phyloP scores from a whole-genome alignment of 2,888 invertebrate species.

The Anagyrus pseudococci region DNA sequence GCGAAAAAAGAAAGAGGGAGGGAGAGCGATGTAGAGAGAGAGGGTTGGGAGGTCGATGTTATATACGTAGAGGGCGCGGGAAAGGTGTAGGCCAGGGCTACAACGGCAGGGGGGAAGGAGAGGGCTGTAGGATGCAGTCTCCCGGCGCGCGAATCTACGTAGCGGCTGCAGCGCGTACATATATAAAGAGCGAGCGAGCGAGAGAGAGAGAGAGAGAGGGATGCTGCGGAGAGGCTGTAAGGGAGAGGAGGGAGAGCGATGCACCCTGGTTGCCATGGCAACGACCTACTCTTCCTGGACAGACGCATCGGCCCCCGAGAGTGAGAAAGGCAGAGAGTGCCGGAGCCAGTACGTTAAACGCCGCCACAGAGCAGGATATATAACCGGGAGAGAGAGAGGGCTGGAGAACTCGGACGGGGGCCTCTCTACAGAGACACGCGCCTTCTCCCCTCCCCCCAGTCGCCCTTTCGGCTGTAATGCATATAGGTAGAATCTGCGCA shows the following conservation, averaged over 20 bases:
- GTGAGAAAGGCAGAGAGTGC: too few relatives aligned
- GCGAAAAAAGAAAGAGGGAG: neutral
- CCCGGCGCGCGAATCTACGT: slow-evolving; percentile 38
- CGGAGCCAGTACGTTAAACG: slow-evolving; percentile 45
- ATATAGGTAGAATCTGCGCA: too few relatives aligned
- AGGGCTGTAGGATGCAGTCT: slow-evolving; percentile 19
- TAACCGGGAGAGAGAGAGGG: slow-evolving; percentile 30
- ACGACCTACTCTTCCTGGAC: slow-evolving; percentile 62
- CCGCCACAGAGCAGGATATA: too few relatives aligned
- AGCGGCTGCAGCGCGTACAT: too few relatives aligned
- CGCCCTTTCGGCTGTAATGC: too few relatives aligned
- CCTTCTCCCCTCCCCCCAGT: too few relatives aligned
- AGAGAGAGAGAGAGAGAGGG: slow-evolving; percentile 31
- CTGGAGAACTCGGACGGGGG: too few relatives aligned
- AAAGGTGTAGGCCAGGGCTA: slow-evolving; percentile 29
- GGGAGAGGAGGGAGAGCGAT: slow-evolving; percentile 49
- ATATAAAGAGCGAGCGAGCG: neutral
- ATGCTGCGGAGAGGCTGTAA: slow-evolving; percentile 36
- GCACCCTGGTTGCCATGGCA: slow-evolving; percentile 59
- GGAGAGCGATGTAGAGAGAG: neutral
- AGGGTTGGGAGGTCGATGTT: neutral
- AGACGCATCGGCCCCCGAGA: slow-evolving; percentile 55
- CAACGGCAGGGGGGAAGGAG: neutral
- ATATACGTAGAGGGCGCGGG: slow-evolving; percentile 11
- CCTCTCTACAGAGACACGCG: too few relatives aligned